A percentile compares a stretch with the other conserved stretches of the same genome.
Conservation (phyloP, 1,140 invertebrate species). For the Aphidius gifuensis region DNA sequence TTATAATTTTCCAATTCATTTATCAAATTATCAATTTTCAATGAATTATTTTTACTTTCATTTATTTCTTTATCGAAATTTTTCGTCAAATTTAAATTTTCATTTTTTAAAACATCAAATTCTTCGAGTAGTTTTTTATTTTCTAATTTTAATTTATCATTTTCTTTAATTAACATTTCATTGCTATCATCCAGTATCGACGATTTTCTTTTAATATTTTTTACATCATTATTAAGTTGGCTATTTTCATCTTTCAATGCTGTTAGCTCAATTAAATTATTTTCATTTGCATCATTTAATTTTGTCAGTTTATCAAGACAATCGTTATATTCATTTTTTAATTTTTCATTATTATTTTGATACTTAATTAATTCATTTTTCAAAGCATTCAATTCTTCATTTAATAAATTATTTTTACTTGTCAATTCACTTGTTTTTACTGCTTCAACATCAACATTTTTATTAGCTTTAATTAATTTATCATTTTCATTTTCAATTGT, state of each 20-base stretch:
- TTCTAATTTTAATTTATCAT: too few relatives aligned
- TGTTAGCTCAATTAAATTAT: slow-evolving; percentile 22
- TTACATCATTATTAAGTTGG: neutral
- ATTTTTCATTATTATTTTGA: slow-evolving; percentile 1
- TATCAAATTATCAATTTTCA: too few relatives aligned
- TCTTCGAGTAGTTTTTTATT: too few relatives aligned
- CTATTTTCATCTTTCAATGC: slow-evolving; percentile 10
- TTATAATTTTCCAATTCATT: neutral
- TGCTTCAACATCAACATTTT: too few relatives aligned
- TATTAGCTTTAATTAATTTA: slow-evolving; percentile 7
- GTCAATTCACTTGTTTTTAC: slow-evolving; percentile 14
- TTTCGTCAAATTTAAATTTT: too few relatives aligned
- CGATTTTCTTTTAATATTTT: slow-evolving; percentile 12
- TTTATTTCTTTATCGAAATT: too few relatives aligned
- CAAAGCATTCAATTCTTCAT: slow-evolving; percentile 12
- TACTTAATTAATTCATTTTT: slow-evolving; percentile 25
- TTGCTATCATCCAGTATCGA: too few relatives aligned
- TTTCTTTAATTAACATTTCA: too few relatives aligned
- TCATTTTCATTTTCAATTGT: slow-evolving; percentile 22
- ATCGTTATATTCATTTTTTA: slow-evolving; percentile 27
- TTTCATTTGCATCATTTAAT: slow-evolving; percentile 24
- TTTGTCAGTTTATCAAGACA: slow-evolving; percentile 19
- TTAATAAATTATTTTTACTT: slow-evolving; percentile 2
- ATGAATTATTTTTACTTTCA: too few relatives aligned
- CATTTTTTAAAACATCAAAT: too few relatives aligned